Evolutionary conservation across 2,888 invertebrate genomes (phyloP).

Genomic region (Phalangium opilio): DNA sequence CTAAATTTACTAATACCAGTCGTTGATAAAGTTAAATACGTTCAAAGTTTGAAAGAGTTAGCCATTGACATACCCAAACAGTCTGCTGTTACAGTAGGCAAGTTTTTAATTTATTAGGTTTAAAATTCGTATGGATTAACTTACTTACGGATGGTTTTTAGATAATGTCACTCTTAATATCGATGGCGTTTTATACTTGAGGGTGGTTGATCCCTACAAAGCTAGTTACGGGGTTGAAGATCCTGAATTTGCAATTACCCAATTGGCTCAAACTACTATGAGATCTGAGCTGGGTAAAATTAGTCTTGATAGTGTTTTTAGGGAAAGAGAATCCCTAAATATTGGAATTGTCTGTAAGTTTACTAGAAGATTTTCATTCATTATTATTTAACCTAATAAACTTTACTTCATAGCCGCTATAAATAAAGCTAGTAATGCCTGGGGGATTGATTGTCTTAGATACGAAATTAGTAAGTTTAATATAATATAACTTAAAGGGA

Average conservation of each 20-base stretch:
- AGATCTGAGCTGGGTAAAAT: slow-evolving; percentile 97
- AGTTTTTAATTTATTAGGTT: slow-evolving; percentile 10
- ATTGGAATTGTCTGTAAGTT: slow-evolving; percentile 59
- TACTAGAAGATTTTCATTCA: neutral
- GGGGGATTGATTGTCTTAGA: slow-evolving; percentile 92
- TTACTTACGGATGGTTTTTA: slow-evolving; percentile 26
- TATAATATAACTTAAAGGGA: neutral
- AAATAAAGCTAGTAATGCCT: slow-evolving; percentile 93
- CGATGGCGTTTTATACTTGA: slow-evolving; percentile 90
- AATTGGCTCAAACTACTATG: slow-evolving; percentile 99
- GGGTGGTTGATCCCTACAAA: slow-evolving; percentile 82
- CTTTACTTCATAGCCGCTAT: slow-evolving; percentile 49
- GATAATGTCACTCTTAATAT: slow-evolving; percentile 94
- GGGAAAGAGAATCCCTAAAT: slow-evolving; percentile 90
- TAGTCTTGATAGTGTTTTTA: slow-evolving; percentile 85
- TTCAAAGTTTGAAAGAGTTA: slow-evolving; percentile 96
- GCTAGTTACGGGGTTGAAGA: slow-evolving; percentile 98
- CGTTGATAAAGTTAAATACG: slow-evolving; percentile 84
- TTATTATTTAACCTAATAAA: slow-evolving; percentile 15
- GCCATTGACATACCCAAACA: slow-evolving; percentile 98
- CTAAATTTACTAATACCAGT: slow-evolving; percentile 81
- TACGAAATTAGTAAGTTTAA: slow-evolving; percentile 72
- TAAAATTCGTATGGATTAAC: too few relatives aligned
- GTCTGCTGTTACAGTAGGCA: slow-evolving; percentile 80
- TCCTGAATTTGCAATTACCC: slow-evolving; percentile 97